Percentiles rank a stretch among this genome's conserved stretches.
phyloP scores from a whole-genome alignment of 2,888 invertebrate species.

The Keiferia lycopersicella region DNA sequence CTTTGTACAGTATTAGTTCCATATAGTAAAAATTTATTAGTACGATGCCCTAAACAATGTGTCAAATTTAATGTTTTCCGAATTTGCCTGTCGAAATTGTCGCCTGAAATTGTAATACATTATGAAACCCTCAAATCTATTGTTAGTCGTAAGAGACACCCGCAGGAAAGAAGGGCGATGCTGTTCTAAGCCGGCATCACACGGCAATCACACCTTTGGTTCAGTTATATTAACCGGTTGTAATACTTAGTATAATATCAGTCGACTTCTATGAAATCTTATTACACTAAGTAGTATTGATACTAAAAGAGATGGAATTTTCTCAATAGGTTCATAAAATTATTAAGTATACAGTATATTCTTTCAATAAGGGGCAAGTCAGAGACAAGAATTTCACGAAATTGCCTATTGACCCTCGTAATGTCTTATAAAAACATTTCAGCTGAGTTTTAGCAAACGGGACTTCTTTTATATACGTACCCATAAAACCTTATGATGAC shows the following conservation, averaged over 20 bases:
- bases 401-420: conserved; percentile 25
- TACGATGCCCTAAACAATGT: no score
- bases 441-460: conserved; percentile 18
- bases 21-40: no score
- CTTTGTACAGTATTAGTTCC: no score
- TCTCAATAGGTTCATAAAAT: conserved; percentile 2
- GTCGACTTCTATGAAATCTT: neutral
- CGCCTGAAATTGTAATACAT: no score
- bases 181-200: no score
- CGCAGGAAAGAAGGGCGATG: no score
- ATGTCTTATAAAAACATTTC: conserved; percentile 24
- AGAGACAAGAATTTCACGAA: conserved; percentile 20
- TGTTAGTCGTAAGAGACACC: no score
- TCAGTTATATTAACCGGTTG: no score
- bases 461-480: conserved; percentile 15
- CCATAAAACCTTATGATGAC: conserved; percentile 24
- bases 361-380: neutral
- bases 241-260: neutral
- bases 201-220: no score
- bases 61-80: no score
- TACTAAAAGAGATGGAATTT: neutral
- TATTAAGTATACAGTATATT: conserved; percentile 21
- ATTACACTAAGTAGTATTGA: conserved; percentile 5
- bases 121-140: no score
- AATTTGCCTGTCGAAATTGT: no score